Conservation (phyloP, 2,113 vertebrate genomes). For the Pteruthius melanotis region DNA sequence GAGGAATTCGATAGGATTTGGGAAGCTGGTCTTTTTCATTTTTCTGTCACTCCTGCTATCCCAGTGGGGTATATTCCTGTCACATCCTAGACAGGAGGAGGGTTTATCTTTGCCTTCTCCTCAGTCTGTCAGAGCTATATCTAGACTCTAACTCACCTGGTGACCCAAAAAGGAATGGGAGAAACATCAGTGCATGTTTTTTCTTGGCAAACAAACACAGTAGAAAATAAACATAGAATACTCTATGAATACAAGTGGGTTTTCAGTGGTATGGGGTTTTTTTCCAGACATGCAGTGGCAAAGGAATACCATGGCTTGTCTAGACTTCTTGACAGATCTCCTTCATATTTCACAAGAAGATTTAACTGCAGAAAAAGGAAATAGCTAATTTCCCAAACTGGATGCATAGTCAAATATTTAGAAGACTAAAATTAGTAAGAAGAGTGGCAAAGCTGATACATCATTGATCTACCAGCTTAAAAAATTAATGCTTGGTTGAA, state of each 20-base stretch:
- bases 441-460: not conserved
- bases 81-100: not conserved
- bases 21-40: not conserved
- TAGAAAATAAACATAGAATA: not conserved
- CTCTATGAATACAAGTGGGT: fast-evolving
- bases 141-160: not conserved
- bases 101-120: not conserved
- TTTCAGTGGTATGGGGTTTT: not conserved
- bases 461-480: not conserved
- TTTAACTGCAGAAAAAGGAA: not conserved
- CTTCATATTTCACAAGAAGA: not conserved
- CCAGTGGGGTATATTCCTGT: not conserved
- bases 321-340: not conserved
- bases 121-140: not conserved
- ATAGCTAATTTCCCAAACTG: not conserved
- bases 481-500: not conserved
- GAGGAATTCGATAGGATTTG: not conserved
- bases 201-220: not conserved
- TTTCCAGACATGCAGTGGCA: not conserved
- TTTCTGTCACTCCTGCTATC: not conserved
- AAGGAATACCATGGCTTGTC: not conserved
- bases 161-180: not conserved
- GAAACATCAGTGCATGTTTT: not conserved
- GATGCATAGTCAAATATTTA: not conserved
- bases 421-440: not conserved